Evolutionary conservation across 1,140 invertebrate species (phyloP).

Genomic region (Drosophila bifasciata): DNA sequence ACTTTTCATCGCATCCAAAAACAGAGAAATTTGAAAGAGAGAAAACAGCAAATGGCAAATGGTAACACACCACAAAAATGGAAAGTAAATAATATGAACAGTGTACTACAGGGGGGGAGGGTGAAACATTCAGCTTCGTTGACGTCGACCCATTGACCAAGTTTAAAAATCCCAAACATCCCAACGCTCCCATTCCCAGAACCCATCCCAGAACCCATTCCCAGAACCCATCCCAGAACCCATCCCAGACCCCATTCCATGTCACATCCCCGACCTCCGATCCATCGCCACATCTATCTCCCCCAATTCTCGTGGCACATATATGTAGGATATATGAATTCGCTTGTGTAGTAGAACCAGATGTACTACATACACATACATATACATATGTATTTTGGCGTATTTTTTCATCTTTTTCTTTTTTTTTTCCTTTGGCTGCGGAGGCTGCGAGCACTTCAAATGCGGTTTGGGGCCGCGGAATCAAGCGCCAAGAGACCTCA

Average conservation of each 20-base stretch:
- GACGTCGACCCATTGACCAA: conserved; percentile 77
- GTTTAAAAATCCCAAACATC: conserved; percentile 47
- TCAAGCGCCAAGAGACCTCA: conserved; percentile 78
- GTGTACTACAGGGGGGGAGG: too few species aligned
- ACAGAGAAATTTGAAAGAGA: conserved; percentile 1
- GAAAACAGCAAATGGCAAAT: conserved; percentile 16
- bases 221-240: too few species aligned
- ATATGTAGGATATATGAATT: conserved; percentile 16
- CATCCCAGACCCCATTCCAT: too few species aligned
- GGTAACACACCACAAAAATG: conserved; percentile 2
- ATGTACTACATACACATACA: conserved; percentile 4
- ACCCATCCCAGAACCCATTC: too few species aligned
- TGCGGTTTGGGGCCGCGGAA: conserved; percentile 78
- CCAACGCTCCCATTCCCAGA: conserved; percentile 3
- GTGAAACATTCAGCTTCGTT: conserved; percentile 54
- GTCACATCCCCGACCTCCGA: too few species aligned
- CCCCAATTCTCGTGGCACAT: conserved; percentile 30
- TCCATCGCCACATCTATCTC: too few species aligned
- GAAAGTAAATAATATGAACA: conserved; percentile 44
- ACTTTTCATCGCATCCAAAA: conserved; percentile 6
- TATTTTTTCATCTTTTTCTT: conserved; percentile 51
- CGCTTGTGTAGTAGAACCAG: conserved; percentile 1
- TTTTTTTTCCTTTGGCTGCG: conserved; percentile 35
- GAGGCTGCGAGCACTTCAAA: conserved; percentile 73
- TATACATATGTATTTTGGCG: too few species aligned